Percentiles rank a stretch among this genome's conserved stretches.
Evolutionary conservation across 2,113 vertebrate species (phyloP).

Genomic region (Parotia lawesii): DNA sequence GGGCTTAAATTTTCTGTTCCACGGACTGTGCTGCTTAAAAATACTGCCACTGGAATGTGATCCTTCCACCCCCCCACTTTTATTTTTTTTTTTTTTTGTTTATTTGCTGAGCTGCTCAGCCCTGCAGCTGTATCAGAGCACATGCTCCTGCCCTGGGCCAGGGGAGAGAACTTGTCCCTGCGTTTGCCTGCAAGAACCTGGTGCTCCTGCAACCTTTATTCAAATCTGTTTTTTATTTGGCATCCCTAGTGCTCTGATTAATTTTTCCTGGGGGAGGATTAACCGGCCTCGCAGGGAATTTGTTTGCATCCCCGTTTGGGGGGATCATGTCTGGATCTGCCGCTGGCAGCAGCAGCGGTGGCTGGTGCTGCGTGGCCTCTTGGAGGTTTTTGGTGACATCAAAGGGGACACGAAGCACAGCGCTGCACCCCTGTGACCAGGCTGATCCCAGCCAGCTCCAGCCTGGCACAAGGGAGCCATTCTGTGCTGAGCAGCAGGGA

Average conservation of each 20-base stretch:
- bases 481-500: not conserved
- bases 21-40: not conserved
- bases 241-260: not conserved
- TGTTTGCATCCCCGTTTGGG: not conserved
- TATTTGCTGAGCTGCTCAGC: not conserved
- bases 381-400: not conserved
- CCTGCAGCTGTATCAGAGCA: not conserved
- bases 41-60: not conserved
- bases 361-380: fast-evolving
- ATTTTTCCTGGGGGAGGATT: not conserved
- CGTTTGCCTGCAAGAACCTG: not conserved
- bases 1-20: not conserved
- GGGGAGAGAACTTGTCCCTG: not conserved
- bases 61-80: not conserved
- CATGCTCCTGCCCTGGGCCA: not conserved
- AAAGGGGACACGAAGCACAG: not conserved
- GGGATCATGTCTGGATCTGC: not conserved
- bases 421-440: not conserved
- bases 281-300: not conserved
- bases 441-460: not conserved
- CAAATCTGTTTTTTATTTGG: not conserved
- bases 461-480: not conserved
- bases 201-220: not conserved
- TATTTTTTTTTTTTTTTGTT: no score
- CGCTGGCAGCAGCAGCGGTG: fast-evolving